These are phyloP conservation scores for Pomacea maculata DNA, from an alignment of 1,140 invertebrate species.

Conservation along the genomic window DNA sequence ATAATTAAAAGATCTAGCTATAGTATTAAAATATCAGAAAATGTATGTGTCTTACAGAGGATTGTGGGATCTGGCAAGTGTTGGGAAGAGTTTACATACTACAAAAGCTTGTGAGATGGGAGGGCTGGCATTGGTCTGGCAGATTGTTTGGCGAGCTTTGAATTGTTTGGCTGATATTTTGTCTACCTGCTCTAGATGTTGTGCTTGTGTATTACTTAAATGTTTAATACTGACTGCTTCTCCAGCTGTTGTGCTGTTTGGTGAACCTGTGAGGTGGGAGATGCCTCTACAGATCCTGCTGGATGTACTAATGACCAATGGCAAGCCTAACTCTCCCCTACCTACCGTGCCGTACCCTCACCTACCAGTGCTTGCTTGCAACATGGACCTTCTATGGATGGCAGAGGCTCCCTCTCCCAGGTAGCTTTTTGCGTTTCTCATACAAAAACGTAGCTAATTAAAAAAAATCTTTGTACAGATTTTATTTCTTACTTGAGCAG, in stretches of 20 bases:
- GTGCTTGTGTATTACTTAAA: background rate
- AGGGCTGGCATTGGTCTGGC: background rate
- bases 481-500: too few relatives aligned
- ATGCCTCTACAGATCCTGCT: conserved; percentile 72
- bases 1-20: too few relatives aligned
- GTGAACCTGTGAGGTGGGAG: conserved; percentile 66
- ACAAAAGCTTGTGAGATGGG: background rate
- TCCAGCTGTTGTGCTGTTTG: conserved; percentile 65
- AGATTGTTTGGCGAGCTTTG: too few relatives aligned
- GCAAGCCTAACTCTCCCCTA: conserved; percentile 64
- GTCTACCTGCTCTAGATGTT: background rate
- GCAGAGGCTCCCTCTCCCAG: conserved; percentile 63
- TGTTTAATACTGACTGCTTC: conserved; percentile 10
- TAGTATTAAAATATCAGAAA: too few relatives aligned
- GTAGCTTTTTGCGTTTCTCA: conserved; percentile 13
- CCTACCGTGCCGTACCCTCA: conserved; percentile 70
- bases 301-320: conserved; percentile 77
- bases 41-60: too few relatives aligned
- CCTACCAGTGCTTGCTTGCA: conserved; percentile 65
- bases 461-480: background rate
- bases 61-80: too few relatives aligned
- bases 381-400: conserved; percentile 66
- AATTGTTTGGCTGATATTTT: too few relatives aligned
- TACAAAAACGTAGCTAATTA: background rate
- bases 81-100: too few relatives aligned